Conservation (phyloP, 2,113 vertebrate genomes). For the Barnardius zonarius region DNA sequence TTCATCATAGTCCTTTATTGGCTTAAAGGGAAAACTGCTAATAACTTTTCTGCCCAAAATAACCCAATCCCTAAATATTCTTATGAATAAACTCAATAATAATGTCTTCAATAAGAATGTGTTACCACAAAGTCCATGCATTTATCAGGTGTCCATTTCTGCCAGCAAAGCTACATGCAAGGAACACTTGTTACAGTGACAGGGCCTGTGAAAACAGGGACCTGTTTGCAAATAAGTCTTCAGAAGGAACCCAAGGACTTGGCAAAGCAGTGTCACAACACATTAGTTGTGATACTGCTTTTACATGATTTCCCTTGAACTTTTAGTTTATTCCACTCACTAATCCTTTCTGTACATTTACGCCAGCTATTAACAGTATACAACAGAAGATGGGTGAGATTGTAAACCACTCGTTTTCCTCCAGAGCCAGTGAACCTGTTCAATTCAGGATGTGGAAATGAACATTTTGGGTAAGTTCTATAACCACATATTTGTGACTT, state of each 20-base stretch:
- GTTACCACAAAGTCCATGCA: background rate
- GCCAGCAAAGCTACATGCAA: background rate
- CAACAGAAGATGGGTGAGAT: background rate
- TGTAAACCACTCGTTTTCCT: background rate
- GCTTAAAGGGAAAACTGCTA: conserved; percentile 2
- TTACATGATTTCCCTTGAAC: background rate
- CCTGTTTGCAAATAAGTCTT: background rate
- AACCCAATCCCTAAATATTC: background rate
- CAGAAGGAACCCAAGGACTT: background rate
- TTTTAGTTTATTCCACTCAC: background rate
- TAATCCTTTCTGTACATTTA: background rate
- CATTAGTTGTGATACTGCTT: background rate
- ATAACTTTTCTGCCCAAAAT: conserved; percentile 4
- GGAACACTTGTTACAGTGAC: background rate
- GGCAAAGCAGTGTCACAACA: background rate
- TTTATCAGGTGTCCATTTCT: background rate
- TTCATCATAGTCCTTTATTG: background rate
- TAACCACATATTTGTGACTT: background rate
- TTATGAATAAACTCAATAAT: background rate
- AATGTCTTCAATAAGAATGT: background rate
- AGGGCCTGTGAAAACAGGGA: background rate
- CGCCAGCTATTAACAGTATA: background rate
- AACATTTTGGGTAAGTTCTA: background rate
- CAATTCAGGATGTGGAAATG: background rate
- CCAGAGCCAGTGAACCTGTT: background rate